Conservation (phyloP, 64 coral and sea anemone genomes). For the Actinia tenebrosa region DNA sequence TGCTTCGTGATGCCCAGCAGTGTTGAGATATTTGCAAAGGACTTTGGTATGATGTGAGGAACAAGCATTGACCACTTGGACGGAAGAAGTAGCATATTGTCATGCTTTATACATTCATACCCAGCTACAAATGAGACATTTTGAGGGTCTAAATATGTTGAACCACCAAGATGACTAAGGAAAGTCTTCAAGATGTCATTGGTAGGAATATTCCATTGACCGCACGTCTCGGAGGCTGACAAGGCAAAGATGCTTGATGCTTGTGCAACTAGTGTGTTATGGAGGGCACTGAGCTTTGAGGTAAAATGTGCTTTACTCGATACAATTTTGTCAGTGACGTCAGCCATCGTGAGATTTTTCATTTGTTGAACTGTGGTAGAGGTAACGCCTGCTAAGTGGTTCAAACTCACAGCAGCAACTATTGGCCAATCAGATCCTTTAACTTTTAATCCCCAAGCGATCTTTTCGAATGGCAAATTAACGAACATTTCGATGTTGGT, state of each 20-base stretch:
- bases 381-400: background rate
- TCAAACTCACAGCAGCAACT: slow-evolving; percentile 31
- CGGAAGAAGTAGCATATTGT: background rate
- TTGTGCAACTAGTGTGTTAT: background rate
- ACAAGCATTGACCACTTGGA: slow-evolving; percentile 10
- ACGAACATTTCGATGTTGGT: slow-evolving; percentile 30
- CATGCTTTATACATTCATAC: background rate
- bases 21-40: slow-evolving; percentile 12
- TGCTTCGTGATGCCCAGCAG: slow-evolving; percentile 9
- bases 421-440: slow-evolving; percentile 60
- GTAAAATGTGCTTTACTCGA: background rate
- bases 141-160: background rate
- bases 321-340: slow-evolving; percentile 15
- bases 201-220: background rate
- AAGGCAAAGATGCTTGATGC: background rate
- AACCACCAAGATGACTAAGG: background rate
- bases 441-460: slow-evolving; percentile 64
- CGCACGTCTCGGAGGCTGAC: slow-evolving; percentile 12
- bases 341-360: slow-evolving; percentile 3
- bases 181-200: slow-evolving; percentile 5
- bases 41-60: slow-evolving; percentile 3
- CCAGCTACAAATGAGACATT: background rate
- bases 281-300: background rate
- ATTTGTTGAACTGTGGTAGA: background rate
- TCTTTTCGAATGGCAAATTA: slow-evolving; percentile 57